Evolutionary conservation across 2,113 vertebrate species (phyloP).

Genomic region (Procavia capensis): DNA sequence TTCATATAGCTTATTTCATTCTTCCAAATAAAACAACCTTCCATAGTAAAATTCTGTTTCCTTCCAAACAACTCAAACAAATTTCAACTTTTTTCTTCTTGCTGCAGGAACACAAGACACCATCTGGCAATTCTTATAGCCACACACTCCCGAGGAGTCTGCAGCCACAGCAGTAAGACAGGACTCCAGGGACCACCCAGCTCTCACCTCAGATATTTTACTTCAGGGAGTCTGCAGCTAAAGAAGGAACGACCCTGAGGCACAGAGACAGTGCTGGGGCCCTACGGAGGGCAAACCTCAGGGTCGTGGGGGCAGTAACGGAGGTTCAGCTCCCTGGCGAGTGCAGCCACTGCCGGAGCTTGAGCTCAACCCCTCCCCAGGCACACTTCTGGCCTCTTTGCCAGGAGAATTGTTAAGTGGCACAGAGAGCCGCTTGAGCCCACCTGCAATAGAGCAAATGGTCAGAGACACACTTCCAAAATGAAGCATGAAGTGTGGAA

Average conservation of each 20-base stretch:
- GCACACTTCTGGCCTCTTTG: background rate
- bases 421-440: background rate
- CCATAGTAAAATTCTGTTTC: background rate
- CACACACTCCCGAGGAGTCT: background rate
- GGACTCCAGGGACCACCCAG: too few species aligned
- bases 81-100: background rate
- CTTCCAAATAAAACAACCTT: background rate
- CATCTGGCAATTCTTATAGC: background rate
- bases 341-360: background rate
- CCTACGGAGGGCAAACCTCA: background rate
- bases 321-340: rapidly evolving
- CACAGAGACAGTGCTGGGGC: background rate
- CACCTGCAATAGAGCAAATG: background rate
- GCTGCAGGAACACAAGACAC: background rate
- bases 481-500: conserved; percentile 84
- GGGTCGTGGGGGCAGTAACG: rapidly evolving
- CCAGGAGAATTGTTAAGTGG: background rate
- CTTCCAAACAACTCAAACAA: background rate
- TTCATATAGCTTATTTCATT: background rate
- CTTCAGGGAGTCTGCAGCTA: background rate
- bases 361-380: background rate
- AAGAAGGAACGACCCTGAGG: background rate
- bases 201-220: background rate
- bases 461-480: background rate
- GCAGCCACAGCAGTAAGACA: rapidly evolving